Evolutionary conservation across 2,113 vertebrate genomes (phyloP).

Genomic region (Gallinago paraguaiae): DNA sequence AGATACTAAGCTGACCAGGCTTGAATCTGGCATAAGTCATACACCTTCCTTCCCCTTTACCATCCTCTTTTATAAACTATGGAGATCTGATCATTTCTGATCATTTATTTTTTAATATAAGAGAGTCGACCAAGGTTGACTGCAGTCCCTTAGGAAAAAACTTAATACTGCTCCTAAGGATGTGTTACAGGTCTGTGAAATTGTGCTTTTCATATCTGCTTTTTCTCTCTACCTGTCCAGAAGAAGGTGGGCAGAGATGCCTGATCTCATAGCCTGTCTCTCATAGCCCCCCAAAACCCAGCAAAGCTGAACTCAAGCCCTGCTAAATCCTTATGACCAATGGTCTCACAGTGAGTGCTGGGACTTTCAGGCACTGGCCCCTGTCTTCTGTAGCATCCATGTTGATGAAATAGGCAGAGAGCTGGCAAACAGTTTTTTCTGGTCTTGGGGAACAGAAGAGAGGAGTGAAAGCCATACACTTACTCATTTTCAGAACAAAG

Average conservation of each 20-base stretch:
- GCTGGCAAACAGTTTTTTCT: not conserved
- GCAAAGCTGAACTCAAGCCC: not conserved
- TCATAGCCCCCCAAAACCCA: fast-evolving
- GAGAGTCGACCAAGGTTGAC: not conserved
- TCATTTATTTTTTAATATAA: not conserved
- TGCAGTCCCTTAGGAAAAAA: not conserved
- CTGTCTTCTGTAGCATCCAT: not conserved
- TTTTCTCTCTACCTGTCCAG: not conserved
- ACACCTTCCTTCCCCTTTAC: not conserved
- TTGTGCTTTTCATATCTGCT: not conserved
- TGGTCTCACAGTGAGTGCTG: fast-evolving
- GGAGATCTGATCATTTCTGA: not conserved
- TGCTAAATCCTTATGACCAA: not conserved
- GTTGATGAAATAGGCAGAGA: not conserved
- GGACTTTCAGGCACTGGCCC: not conserved
- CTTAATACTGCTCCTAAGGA: not conserved
- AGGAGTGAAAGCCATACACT: not conserved
- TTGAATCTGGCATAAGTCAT: not conserved
- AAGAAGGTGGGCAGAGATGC: not conserved
- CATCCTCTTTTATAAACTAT: not conserved
- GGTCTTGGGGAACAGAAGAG: not conserved
- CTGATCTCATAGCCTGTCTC: not conserved
- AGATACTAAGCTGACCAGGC: not conserved
- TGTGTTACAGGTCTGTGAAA: not conserved
- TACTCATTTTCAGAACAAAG: not conserved